phyloP scores from a whole-genome alignment of 2,113 vertebrate genomes.

The Ia io region DNA sequence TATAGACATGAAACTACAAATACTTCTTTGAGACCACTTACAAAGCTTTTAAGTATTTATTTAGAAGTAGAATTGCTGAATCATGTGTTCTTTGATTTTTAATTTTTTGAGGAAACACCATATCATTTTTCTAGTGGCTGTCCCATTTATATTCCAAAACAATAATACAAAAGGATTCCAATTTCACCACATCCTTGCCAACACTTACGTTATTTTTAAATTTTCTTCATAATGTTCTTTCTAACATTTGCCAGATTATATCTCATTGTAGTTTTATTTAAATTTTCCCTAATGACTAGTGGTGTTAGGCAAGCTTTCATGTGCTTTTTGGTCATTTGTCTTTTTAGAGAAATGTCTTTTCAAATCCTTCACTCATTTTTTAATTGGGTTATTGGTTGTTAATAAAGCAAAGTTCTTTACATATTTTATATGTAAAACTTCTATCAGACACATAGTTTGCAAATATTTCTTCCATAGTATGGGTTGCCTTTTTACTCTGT shows the following conservation, averaged over 20 bases:
- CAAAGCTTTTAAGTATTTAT: background rate
- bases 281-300: background rate
- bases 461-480: background rate
- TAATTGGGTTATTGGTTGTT: background rate
- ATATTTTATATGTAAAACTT: background rate
- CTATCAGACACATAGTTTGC: background rate
- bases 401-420: background rate
- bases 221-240: background rate
- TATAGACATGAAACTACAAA: background rate
- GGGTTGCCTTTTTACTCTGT: background rate
- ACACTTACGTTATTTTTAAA: background rate
- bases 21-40: background rate
- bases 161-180: background rate
- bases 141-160: background rate
- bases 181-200: background rate
- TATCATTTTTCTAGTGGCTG: background rate
- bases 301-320: background rate
- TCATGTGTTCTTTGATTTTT: background rate
- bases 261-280: background rate
- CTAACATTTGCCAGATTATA: background rate
- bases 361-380: background rate
- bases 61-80: background rate
- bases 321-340: background rate
- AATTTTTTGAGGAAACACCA: background rate
- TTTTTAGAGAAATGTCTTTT: background rate